Conservation (phyloP, 2,797 vertebrate genomes). For the Tapirus indicus region DNA sequence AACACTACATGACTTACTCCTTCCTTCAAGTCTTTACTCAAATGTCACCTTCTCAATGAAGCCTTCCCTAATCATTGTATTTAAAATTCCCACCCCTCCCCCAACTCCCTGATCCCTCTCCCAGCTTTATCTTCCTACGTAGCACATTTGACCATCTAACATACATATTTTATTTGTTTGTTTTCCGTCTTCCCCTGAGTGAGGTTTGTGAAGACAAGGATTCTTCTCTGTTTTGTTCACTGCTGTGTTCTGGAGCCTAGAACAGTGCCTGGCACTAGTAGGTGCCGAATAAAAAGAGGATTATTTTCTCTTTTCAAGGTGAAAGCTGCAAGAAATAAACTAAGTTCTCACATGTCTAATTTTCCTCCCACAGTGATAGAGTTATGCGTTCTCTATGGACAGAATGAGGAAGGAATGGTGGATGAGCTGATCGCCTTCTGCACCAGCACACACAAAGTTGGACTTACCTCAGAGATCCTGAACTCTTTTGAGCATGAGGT, state of each 20-base stretch:
- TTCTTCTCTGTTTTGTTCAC: not conserved
- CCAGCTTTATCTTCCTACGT: not conserved
- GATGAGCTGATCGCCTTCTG: slow-evolving; percentile 93
- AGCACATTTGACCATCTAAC: not conserved
- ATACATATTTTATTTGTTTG: not conserved
- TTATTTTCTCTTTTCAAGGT: not conserved
- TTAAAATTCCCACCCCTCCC: not conserved
- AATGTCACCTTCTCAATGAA: not conserved
- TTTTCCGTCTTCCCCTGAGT: not conserved
- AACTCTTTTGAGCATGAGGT: slow-evolving; percentile 95
- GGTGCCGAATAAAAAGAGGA: not conserved
- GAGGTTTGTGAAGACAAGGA: not conserved
- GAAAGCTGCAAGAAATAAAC: not conserved
- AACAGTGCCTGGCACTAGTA: not conserved
- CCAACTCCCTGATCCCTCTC: not conserved
- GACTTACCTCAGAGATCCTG: slow-evolving; percentile 87
- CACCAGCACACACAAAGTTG: slow-evolving; percentile 79
- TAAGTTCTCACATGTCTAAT: not conserved
- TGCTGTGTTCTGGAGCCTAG: not conserved
- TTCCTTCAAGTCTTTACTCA: not conserved
- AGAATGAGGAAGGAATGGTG: slow-evolving; percentile 88
- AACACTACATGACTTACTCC: not conserved
- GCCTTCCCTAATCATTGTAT: not conserved
- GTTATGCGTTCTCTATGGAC: slow-evolving; percentile 90
- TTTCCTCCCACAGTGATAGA: slow-evolving; percentile 90